These are phyloP conservation scores for Origma solitaria DNA, from an alignment of 2,113 vertebrate genomes.

Conservation along the genomic window DNA sequence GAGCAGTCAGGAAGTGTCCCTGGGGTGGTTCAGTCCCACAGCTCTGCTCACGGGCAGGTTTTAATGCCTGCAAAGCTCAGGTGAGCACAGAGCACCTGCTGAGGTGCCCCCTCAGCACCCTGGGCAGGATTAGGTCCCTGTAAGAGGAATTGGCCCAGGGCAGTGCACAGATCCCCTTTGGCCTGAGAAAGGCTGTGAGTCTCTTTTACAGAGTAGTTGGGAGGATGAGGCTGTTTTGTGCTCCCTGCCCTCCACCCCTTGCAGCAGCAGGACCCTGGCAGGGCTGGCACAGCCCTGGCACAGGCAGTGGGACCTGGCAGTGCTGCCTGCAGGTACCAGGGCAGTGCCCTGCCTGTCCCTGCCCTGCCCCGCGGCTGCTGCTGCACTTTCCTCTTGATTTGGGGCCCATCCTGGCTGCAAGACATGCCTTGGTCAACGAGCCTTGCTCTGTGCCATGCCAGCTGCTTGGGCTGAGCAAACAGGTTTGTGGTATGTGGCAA, in stretches of 20 bases:
- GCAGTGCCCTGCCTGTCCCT: not conserved
- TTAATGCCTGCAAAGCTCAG: not conserved
- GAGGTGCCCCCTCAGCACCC: not conserved
- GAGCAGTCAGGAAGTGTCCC: accelerated
- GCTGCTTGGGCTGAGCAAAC: not conserved
- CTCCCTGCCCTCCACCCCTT: too few relatives aligned
- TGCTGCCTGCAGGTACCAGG: not conserved
- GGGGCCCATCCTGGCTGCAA: not conserved
- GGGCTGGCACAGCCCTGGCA: not conserved
- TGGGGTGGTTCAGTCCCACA: accelerated
- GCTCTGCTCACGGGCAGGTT: not conserved
- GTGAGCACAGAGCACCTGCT: not conserved
- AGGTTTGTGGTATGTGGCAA: constrained; percentile 2
- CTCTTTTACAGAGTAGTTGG: accelerated
- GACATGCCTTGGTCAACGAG: not conserved
- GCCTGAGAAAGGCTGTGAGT: accelerated
- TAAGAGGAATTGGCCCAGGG: not conserved
- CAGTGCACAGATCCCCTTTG: accelerated
- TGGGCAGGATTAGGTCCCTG: not conserved
- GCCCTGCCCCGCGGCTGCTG: not conserved
- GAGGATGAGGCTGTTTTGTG: not conserved
- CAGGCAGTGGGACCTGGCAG: not conserved
- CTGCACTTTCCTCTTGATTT: not conserved
- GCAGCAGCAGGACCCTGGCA: not conserved
- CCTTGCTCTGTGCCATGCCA: not conserved